Conservation (phyloP, 2,797 vertebrate species). For the Acropternis orthonyx region DNA sequence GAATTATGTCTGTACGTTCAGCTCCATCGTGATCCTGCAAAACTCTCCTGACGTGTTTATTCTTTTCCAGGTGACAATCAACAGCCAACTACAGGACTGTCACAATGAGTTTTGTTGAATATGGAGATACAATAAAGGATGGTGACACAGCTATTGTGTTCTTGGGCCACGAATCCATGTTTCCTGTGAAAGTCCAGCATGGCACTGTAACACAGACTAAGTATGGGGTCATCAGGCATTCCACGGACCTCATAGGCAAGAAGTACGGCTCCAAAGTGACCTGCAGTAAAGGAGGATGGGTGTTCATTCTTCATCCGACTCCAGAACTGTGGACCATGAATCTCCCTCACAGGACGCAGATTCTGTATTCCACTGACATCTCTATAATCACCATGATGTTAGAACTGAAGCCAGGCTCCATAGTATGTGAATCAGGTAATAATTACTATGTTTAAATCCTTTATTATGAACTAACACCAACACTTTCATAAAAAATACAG, state of each 20-base stretch:
- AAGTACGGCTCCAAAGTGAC: constrained; percentile 93
- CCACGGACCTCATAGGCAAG: constrained; percentile 90
- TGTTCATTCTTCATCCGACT: constrained; percentile 92
- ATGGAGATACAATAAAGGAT: constrained; percentile 86
- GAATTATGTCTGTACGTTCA: background rate
- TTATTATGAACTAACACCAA: background rate
- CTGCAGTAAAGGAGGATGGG: constrained; percentile 96
- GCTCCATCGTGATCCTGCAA: background rate
- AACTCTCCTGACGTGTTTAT: background rate
- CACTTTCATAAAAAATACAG: background rate
- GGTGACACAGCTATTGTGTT: constrained; percentile 93
- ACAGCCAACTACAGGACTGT: background rate
- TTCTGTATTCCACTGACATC: constrained; percentile 97
- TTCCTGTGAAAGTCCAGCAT: constrained; percentile 88
- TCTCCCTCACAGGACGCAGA: constrained; percentile 95
- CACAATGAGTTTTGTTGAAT: constrained; percentile 93
- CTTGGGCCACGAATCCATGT: constrained; percentile 89
- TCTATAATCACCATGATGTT: constrained; percentile 96
- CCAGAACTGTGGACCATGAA: constrained; percentile 94
- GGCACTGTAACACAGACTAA: constrained; percentile 93
- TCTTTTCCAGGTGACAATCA: background rate
- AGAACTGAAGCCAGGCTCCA: constrained; percentile 91
- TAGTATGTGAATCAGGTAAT: constrained; percentile 96
- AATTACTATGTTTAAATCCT: background rate
- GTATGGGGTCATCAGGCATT: constrained; percentile 92